phyloP scores from a whole-genome alignment of 2,797 vertebrate genomes.

The Coilia nasus region DNA sequence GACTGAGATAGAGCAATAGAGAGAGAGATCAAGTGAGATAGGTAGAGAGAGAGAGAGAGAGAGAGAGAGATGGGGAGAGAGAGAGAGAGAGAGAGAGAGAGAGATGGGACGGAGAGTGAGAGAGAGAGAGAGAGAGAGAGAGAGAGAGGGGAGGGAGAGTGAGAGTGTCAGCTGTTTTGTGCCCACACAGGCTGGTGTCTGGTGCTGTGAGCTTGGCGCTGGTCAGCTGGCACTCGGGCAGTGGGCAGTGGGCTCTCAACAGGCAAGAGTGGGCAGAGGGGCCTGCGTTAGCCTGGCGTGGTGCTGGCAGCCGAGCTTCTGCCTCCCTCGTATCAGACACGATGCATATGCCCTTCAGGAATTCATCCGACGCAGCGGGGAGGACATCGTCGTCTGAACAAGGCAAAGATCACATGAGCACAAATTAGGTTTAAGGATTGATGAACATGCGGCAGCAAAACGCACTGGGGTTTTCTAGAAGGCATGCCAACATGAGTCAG shows the following conservation, averaged over 20 bases:
- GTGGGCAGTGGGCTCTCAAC: constrained; percentile 7
- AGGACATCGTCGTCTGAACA: constrained; percentile 11
- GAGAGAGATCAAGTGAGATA: constrained; percentile 22
- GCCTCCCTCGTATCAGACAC: constrained; percentile 3
- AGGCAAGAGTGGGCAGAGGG: constrained; percentile 24
- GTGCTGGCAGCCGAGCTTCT: neutral
- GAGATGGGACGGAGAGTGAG: constrained; percentile 24
- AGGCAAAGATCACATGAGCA: constrained; percentile 11
- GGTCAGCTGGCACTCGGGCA: constrained; percentile 26
- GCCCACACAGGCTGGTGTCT: constrained; percentile 48
- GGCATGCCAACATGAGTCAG: constrained; percentile 7
- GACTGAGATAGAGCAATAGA: constrained; percentile 20
- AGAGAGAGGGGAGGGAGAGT: neutral
- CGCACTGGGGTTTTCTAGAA: neutral
- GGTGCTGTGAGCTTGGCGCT: constrained; percentile 53
- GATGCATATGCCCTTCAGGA: constrained; percentile 20
- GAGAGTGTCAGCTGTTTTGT: constrained; percentile 44
- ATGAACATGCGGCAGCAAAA: neutral
- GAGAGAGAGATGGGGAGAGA: neutral
- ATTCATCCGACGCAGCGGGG: neutral
- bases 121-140: constrained; percentile 3
- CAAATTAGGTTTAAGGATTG: neutral
- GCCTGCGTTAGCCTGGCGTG: constrained; percentile 12
- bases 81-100: constrained; percentile 40
- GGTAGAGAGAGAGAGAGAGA: too few species aligned